Evolutionary conservation across 2,113 vertebrate genomes (phyloP), one percentile per base, ranked within the genome.

Genomic region (Megalops atlanticus): DNA sequence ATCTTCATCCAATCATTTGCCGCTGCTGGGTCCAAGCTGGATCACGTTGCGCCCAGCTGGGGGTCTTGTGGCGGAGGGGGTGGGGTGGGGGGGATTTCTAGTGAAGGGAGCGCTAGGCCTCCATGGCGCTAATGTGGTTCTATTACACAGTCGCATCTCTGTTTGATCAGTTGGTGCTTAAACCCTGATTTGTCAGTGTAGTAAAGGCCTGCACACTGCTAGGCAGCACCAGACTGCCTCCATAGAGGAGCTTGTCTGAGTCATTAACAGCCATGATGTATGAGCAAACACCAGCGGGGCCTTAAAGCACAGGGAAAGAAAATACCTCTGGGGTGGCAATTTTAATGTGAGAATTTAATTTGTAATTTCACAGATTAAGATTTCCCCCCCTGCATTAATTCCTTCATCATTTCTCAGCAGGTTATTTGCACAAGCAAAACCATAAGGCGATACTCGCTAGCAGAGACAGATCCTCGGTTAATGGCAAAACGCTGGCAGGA

Each of bases 301-400:
- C 95, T 95, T 95, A 95, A 94, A 92, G 93, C 43, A 14, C 69
- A 33, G 69, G 58, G 94, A 95, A 94, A 76, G 64, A 82, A 95
- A 95, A 95, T 95, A 95, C 95, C 95, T 95, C 94, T 94, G 95
- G 84, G 95, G 95, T 95, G 95, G 94, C 94, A 95, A 95, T 96
- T 95, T 95, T 95, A 96, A 95, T 96, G 94, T 95, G 93, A 96
- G 95, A 95, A 95, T 96, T 96, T 96, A 95, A 96, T 96, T 96
- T 96, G 95, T 96, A 95, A 96, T 96, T 95, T 96, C 94, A 95
- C 95, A 96, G 94, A 96, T 95, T 96, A 95, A 95, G 95, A 96
- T 95, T 95, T 95, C 95, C 58, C 31, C 95, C 92, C 94, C 93
- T 94, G 94, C 93, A 95, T 95, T 96, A 96, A 96, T 95, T 95